Conservation (phyloP, 2,113 vertebrate species). For the Cathartes aura region DNA sequence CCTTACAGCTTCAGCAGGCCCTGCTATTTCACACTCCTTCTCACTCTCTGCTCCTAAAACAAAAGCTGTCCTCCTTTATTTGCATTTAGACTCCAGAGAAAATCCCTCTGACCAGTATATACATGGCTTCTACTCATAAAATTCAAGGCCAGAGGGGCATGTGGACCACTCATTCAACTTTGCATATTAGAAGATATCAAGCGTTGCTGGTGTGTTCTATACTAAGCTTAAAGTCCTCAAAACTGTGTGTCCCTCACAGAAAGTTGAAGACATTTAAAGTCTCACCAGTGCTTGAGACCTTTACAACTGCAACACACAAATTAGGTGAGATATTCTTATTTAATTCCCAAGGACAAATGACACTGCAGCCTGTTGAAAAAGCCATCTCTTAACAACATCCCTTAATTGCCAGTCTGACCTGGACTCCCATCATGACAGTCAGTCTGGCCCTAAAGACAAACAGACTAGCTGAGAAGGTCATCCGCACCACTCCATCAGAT, state of each 20-base stretch:
- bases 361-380: not conserved
- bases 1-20: not conserved
- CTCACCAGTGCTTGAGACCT: not conserved
- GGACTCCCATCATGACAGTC: not conserved
- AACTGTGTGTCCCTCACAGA: not conserved
- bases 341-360: not conserved
- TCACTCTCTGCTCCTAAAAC: not conserved
- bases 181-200: not conserved
- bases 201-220: not conserved
- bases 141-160: not conserved
- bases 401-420: not conserved
- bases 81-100: not conserved
- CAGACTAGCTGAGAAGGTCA: not conserved
- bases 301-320: not conserved
- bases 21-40: not conserved
- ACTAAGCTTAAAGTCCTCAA: not conserved
- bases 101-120: not conserved
- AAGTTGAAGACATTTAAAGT: not conserved
- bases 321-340: not conserved
- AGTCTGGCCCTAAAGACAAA: not conserved
- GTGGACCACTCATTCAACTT: not conserved
- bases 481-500: rapidly evolving
- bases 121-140: not conserved
- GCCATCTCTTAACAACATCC: not conserved
- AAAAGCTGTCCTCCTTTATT: not conserved